These are phyloP conservation scores for Drosophila pseudoobscura DNA, from an alignment of 1,140 invertebrate genomes.

Conservation along the genomic window DNA sequence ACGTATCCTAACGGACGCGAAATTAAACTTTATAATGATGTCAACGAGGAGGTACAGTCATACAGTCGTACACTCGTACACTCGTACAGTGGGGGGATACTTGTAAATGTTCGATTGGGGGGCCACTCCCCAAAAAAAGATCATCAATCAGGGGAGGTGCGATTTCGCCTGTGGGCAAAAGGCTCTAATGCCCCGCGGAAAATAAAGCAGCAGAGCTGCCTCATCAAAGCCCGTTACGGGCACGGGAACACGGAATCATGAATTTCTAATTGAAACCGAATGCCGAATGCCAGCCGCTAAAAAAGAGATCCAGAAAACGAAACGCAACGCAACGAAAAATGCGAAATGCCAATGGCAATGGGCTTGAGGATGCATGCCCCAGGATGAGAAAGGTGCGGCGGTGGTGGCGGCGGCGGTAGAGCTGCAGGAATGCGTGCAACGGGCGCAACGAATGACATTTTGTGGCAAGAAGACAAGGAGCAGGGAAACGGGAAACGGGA, in stretches of 20 bases:
- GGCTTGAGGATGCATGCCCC: neutral
- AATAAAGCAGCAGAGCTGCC: slow-evolving; percentile 39
- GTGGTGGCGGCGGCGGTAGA: neutral
- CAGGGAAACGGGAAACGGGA: neutral
- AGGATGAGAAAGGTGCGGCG: neutral
- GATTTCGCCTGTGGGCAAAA: slow-evolving; percentile 8
- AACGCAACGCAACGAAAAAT: slow-evolving; percentile 25
- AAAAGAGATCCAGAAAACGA: slow-evolving; percentile 7
- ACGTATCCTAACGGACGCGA: slow-evolving; percentile 12
- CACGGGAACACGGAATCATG: slow-evolving; percentile 44
- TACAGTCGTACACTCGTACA: too few relatives aligned
- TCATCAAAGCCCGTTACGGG: slow-evolving; percentile 33
- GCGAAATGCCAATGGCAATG: slow-evolving; percentile 11
- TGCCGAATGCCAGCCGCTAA: neutral
- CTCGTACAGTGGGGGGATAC: too few relatives aligned
- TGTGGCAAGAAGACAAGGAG: slow-evolving; percentile 23
- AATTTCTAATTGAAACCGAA: slow-evolving; percentile 57
- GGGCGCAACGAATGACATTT: slow-evolving; percentile 55
- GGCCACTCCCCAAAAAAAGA: slow-evolving; percentile 15
- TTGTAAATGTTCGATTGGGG: slow-evolving; percentile 20
- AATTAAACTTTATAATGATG: slow-evolving; percentile 33
- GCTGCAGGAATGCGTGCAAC: slow-evolving; percentile 57
- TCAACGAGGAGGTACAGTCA: neutral
- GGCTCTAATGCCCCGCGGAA: slow-evolving; percentile 33
- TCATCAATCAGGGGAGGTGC: slow-evolving; percentile 9